phyloP scores from a whole-genome alignment of 2,797 vertebrate species.

The Chelmon rostratus region DNA sequence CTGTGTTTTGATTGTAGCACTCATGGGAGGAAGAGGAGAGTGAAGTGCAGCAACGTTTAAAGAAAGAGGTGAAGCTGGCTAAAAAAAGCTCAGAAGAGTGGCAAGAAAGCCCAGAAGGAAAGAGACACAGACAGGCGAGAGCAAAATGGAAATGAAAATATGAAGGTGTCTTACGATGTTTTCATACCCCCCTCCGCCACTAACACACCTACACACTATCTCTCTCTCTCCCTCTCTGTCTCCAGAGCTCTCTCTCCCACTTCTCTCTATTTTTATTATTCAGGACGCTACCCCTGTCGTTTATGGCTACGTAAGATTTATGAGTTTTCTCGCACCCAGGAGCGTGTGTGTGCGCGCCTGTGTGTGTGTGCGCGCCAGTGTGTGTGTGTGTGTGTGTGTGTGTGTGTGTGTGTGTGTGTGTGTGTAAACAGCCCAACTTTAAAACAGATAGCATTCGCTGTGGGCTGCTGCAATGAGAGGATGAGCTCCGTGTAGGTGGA shows the following conservation, averaged over 20 bases:
- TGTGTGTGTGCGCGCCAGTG: conserved; percentile 42
- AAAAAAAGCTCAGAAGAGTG: conserved; percentile 29
- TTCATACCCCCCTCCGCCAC: conserved; percentile 30
- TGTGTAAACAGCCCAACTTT: conserved; percentile 85
- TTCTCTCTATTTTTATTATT: conserved; percentile 82
- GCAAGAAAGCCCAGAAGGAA: conserved; percentile 41
- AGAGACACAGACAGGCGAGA: conserved; percentile 42
- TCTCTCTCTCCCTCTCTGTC: neutral
- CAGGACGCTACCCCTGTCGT: conserved; percentile 86
- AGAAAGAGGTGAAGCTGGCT: conserved; percentile 32
- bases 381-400: conserved; percentile 37
- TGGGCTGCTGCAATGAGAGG: conserved; percentile 84
- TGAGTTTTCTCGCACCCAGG: conserved; percentile 84
- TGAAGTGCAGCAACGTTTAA: conserved; percentile 38
- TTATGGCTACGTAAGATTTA: conserved; percentile 91
- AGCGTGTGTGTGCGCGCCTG: conserved; percentile 41
- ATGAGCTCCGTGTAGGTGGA: conserved; percentile 88
- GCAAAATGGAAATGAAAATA: conserved; percentile 67
- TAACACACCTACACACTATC: conserved; percentile 33
- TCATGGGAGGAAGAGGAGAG: conserved; percentile 35
- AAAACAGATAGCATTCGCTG: conserved; percentile 85
- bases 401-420: conserved; percentile 52
- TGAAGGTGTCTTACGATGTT: conserved; percentile 65
- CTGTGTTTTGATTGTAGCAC: conserved; percentile 29
- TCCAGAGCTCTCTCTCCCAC: conserved; percentile 48